A percentile compares a stretch with the other conserved stretches of the same genome.
phyloP scores from a whole-genome alignment of 2,888 invertebrate species.

The Lasioglossum zephyrum region DNA sequence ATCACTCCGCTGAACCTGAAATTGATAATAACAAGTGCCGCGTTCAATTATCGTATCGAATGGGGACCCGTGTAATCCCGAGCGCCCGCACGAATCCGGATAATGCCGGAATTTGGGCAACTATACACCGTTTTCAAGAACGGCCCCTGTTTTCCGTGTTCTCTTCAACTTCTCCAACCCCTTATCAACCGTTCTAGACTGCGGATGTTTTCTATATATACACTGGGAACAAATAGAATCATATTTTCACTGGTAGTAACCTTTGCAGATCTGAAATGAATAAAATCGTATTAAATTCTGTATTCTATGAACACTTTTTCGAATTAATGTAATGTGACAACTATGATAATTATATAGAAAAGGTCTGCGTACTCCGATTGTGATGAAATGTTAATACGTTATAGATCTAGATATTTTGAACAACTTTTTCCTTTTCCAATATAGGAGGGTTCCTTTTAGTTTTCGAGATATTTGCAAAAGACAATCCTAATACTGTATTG shows the following conservation, averaged over 20 bases:
- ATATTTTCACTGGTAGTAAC: no score
- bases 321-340: neutral
- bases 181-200: neutral
- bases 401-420: no score
- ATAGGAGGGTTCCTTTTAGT: no score
- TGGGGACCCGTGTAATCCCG: constrained; percentile 1
- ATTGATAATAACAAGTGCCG: constrained; percentile 43
- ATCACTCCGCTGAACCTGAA: constrained; percentile 42
- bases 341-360: neutral
- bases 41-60: constrained; percentile 42
- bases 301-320: neutral
- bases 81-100: neutral
- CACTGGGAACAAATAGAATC: no score
- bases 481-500: no score
- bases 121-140: neutral
- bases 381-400: no score
- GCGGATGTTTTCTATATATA: no score
- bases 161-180: neutral
- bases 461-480: no score
- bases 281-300: no score
- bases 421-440: no score
- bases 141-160: neutral
- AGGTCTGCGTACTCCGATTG: no score
- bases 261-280: no score
- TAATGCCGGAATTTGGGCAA: neutral